Evolutionary conservation across 2,888 invertebrate species (phyloP), one percentile per base, ranked within the genome.

Genomic region (Acanthacorydalis orientalis): DNA sequence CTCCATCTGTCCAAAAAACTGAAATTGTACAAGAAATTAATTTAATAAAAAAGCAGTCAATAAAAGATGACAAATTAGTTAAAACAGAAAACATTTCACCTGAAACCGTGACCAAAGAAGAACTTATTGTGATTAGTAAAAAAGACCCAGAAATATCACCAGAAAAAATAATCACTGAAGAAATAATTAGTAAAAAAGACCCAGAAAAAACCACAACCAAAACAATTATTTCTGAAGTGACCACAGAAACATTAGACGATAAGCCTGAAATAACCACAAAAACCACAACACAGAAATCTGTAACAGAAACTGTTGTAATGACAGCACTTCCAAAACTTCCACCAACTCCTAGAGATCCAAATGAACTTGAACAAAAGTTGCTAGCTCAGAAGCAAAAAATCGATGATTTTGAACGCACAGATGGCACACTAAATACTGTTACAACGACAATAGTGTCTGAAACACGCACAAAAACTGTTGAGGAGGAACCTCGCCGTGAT

Each of bases 11-110:
- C 54, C 82, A 83, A 59, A 77, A 82, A 56, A 78, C 75, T 56
- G 82, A 83, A 68, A 79, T 82, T 38, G 74, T 78, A 35, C 78
- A 80, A 63, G 82, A 82, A 66, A 81, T 82, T 11, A 75, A 75
- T 48, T 76, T 78, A 62, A 80, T 80, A 33, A 79, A 74, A 59
- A 73, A 80, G 44, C 81, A 81, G 67, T 82, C 62, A 56, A 53
- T 66, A 46, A 64, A 64, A 14, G 65, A 69, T 53, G 77, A 77
- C 55, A 71, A 68, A 37, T 14, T 37, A 14, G 54, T 58, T 6
- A 53, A 55, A 32, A 67, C 66, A 59, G 60, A 68, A 61, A 56
- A 57, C 1, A 69, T 69, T 49, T 69, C 70, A 8, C 68, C 69
- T 57, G 69, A 70, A 58, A 68, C 69, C 60, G 67, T 67, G 31